Base-by-base conservation (phyloP, 1,140 invertebrate genomes). In the Prorops nasuta region DNA sequence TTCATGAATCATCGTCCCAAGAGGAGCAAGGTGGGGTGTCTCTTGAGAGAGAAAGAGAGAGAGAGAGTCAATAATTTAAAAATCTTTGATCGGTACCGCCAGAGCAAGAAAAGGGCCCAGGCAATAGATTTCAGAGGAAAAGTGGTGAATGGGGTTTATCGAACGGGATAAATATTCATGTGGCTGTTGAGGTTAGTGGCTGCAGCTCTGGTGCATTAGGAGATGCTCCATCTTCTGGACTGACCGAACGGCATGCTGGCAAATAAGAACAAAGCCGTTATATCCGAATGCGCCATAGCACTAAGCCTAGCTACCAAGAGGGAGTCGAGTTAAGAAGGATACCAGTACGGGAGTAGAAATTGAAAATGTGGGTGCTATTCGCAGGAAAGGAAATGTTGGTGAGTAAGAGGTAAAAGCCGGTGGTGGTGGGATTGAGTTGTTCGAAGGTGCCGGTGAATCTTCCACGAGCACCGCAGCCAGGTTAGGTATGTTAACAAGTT, bases 401-500 rank as follows among this genome's bases (percentile, higher is more conserved):
- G 49, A 28, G 34, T 28, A 36, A 32, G 51, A 57, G 44, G 41
- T 43, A 49, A 48, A 49, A 36, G 53, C 20, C 43, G 19, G 28
- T 48, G 53, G 34, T 31, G 21, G 42, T 39, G 46, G 43, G 45
- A 68, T 68, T 68, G 60, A 68, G 66, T 58, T 63, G 66, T 68
- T 54, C 48, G 50, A 49, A 61, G 58, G 60, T 60, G 56, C 51
- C 58, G 58, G 41, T 58, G 56, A 56, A 59, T 57, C 51, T 52
- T 48, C 51, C 42, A 45, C 51, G 57, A 54, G 52, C 53, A 65
- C 50, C 58, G 49, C 58, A 35, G 63, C 50, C 57, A 58, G 63
- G 65, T 65, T 66, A 68, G 68, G 67, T 71, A 71, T 71, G 68
- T 71, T 71, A 69, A 71, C 68, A 70, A 70, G 66, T 71, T 71